Base-by-base conservation (phyloP, 2,888 invertebrate species). In the Metacarcinus magister region DNA sequence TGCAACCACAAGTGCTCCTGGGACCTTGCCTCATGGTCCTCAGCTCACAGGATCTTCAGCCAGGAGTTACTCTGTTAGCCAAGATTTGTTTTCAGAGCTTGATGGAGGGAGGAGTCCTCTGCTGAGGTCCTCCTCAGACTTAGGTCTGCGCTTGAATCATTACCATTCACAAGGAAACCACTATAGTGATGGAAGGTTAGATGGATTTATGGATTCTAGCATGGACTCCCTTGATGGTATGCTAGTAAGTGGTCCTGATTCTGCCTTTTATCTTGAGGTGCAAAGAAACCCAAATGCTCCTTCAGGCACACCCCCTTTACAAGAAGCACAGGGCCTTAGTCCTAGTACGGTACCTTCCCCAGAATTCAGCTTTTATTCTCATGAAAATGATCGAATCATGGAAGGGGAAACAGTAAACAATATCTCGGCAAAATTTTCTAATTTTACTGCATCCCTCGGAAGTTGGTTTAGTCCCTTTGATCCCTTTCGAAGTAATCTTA, bases 21-120 rank as follows among this genome's bases (percentile, higher is more conserved):
- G 94, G 44, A 39, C 92, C 39, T 90, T 96, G 92, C 94, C 96
- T 28, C 48, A 87, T 91, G 94, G 92, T 43, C 90, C 96, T n/a
- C 96, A 94, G 43, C 92, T 93, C 13, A 90, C 75, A 60, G 95
- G 96, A 32, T 92, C 95, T 13, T 93, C 90, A 28, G 75, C 94
- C 39, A 95, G 96, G 44, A 97, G 97, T 90, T 97, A 95, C 46
- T 97, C 97, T 13, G 96, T 97, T 7, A 97, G 96, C 87, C 97
- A 97, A 92, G 96, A 96, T 90, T n/a, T 95, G n/a, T 96, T 95
- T 95, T 90, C 87, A 60, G 96, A 95, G 43, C 28, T 96, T 32
- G 96, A 95, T 43, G 93, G 94, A 3, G 92, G 94, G 3, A 92
- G 96, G 5, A 96, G 96, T 48, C 97, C 97, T 44, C 94, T 97